Percentiles rank a stretch among this genome's conserved stretches.
phyloP scores from a whole-genome alignment of 2,888 invertebrate species.

The Cetonia aurata region DNA sequence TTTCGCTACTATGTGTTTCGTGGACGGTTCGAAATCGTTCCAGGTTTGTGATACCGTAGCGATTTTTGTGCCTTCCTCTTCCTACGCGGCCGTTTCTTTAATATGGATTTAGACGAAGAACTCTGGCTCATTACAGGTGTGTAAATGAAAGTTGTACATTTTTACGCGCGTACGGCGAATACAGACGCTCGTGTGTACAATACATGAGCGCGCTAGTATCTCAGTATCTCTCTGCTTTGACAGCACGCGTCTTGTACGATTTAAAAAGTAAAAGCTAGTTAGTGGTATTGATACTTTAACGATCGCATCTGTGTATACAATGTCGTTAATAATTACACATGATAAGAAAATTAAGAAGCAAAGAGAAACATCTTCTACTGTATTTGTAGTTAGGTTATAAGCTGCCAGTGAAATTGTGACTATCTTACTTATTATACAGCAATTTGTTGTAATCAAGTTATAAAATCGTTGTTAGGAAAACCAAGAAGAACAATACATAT shows the following conservation, averaged over 20 bases:
- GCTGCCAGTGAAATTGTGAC: no score
- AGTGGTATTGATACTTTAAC: slow-evolving; percentile 1
- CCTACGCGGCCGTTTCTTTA: slow-evolving; percentile 42
- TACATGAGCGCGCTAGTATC: background rate
- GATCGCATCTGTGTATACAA: slow-evolving; percentile 6
- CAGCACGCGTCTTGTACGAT: slow-evolving; percentile 3
- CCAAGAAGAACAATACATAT: no score
- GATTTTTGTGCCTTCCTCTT: slow-evolving; percentile 35
- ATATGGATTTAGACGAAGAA: slow-evolving; percentile 51
- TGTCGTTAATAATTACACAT: background rate
- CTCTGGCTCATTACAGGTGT: slow-evolving; percentile 45
- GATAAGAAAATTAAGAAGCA: no score
- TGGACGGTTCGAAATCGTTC: slow-evolving; percentile 42
- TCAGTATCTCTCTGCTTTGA: slow-evolving; percentile 1
- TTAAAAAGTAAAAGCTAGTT: slow-evolving; percentile 38
- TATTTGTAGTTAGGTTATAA: no score
- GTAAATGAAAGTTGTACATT: slow-evolving; percentile 43
- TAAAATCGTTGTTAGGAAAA: no score
- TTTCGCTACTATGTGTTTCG: slow-evolving; percentile 45
- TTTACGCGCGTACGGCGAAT: slow-evolving; percentile 5
- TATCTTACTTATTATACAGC: no score
- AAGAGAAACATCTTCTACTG: no score
- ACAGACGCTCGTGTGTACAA: slow-evolving; percentile 5
- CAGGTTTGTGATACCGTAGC: slow-evolving; percentile 42
- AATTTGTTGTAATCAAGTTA: no score